Conservation (phyloP, 2,113 vertebrate genomes). For the Abramis brama region DNA sequence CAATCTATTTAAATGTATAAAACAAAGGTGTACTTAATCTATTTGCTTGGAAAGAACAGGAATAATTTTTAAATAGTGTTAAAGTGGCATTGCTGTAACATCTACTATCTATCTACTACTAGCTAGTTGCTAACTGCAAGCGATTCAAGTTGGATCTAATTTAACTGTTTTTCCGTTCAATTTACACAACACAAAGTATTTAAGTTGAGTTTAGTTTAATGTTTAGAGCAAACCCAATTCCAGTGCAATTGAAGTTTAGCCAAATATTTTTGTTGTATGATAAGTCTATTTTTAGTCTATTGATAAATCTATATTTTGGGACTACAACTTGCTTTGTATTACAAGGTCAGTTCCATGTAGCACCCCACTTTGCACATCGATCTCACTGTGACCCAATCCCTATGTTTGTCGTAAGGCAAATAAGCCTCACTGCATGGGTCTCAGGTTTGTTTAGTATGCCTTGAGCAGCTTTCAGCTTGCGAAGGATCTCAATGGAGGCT, state of each 20-base stretch:
- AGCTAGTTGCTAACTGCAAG: neutral
- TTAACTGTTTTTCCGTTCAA: neutral
- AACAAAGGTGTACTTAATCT: neutral
- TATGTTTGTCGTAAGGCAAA: slow-evolving; percentile 34
- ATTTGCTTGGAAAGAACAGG: too few species aligned
- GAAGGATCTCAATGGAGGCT: slow-evolving; percentile 45
- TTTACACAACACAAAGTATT: neutral
- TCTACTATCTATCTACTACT: too few species aligned
- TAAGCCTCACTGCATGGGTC: slow-evolving; percentile 23
- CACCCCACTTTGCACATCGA: neutral
- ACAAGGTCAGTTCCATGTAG: slow-evolving; percentile 13
- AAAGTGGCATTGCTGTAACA: too few species aligned
- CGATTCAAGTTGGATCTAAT: neutral
- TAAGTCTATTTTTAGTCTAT: too few species aligned
- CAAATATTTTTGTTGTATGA: neutral
- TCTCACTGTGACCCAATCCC: neutral
- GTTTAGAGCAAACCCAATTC: neutral
- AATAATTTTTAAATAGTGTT: too few species aligned
- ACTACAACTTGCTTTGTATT: neutral
- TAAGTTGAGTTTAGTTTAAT: neutral
- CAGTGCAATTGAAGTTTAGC: neutral
- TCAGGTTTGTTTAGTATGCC: slow-evolving; percentile 46
- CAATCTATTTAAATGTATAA: neutral
- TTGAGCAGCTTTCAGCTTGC: slow-evolving; percentile 37
- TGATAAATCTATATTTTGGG: neutral